Evolutionary conservation across 1,140 invertebrate genomes (phyloP).

Genomic region (Drosophila azteca): DNA sequence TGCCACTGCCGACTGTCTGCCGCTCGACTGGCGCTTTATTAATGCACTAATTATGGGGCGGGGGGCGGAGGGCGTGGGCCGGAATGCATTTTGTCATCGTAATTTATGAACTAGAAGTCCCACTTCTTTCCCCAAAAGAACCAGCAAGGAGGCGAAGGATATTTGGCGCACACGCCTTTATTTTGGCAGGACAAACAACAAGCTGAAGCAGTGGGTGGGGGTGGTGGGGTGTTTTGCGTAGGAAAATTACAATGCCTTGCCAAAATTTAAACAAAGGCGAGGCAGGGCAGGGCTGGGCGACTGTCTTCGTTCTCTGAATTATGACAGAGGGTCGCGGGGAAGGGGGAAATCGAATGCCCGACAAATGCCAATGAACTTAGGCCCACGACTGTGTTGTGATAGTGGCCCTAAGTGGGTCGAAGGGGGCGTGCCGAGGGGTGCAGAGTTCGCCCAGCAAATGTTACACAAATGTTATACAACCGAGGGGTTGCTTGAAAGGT

Average conservation of each 20-base stretch:
- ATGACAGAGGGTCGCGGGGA: conserved; percentile 18
- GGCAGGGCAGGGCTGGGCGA: conserved; percentile 32
- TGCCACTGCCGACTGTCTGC: conserved; percentile 33
- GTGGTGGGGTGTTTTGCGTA: conserved; percentile 47
- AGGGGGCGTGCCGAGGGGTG: background rate
- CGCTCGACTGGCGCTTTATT: conserved; percentile 43
- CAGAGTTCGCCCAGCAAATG: too few species aligned
- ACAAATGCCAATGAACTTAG: conserved; percentile 54
- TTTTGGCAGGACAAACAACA: conserved; percentile 38
- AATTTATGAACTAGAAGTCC: conserved; percentile 57
- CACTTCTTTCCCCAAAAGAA: conserved; percentile 16
- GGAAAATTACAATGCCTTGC: conserved; percentile 70
- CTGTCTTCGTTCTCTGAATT: conserved; percentile 45
- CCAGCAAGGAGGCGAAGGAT: conserved; percentile 15
- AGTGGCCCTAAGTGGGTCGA: conserved; percentile 40
- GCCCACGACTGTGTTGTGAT: conserved; percentile 2
- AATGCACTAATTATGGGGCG: conserved; percentile 72
- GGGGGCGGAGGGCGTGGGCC: too few species aligned
- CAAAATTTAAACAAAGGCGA: conserved; percentile 71
- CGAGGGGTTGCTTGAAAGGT: too few species aligned
- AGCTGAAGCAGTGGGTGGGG: background rate
- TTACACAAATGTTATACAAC: background rate
- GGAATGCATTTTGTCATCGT: conserved; percentile 67
- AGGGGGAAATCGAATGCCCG: conserved; percentile 49
- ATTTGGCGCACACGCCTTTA: conserved; percentile 36